Base-by-base conservation (phyloP, 2,888 invertebrate genomes). In the Aphodius sticticus region DNA sequence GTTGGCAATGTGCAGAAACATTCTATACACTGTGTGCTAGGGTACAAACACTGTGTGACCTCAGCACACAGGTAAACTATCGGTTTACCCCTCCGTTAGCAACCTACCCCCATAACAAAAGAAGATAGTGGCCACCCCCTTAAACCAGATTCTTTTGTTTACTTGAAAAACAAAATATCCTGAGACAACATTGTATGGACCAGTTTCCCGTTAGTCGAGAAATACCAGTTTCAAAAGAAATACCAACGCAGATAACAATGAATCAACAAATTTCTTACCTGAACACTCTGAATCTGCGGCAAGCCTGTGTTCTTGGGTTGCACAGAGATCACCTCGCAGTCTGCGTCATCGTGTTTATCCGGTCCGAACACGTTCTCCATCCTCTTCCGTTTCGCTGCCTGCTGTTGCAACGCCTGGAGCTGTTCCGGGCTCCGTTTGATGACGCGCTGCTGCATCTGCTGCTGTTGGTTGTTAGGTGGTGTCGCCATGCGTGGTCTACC, bases 241-340 rank as follows among this genome's bases (percentile, higher is more conserved):
- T 76, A 14, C 15, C 7, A 38, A 53, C 53, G 12, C 76, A 16
- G n/a, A n/a, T 16, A 76, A 72, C 14, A 14, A 72, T 76, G 15
- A 26, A 69, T 16, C 26, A 26, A 26, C 26, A 1, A 26, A 26
- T 26, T 26, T 26, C 26, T 26, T 81, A 95, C 94, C 89, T 95
- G 94, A 53, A 95, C 94, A 85, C 93, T 95, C 81, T 94, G 93
- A 80, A 95, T 95, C 86, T 95, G 91, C 0, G 95, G 95, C 80
- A 95, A 86, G 0, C 88, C 94, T 0, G 94, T 94, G 72, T 93
- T 92, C 84, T 94, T 92, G 81, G 94, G 94, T 86, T 94, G 94
- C 89, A 94, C 92, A 2, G 94, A 92, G 87, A 95, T 94, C 14
- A 95, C 93, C 85, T 94, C 94, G 85, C 95, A 95, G 85, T 95